Base-by-base conservation (phyloP, 1,140 invertebrate species). In the Temnothorax curvispinosus region DNA sequence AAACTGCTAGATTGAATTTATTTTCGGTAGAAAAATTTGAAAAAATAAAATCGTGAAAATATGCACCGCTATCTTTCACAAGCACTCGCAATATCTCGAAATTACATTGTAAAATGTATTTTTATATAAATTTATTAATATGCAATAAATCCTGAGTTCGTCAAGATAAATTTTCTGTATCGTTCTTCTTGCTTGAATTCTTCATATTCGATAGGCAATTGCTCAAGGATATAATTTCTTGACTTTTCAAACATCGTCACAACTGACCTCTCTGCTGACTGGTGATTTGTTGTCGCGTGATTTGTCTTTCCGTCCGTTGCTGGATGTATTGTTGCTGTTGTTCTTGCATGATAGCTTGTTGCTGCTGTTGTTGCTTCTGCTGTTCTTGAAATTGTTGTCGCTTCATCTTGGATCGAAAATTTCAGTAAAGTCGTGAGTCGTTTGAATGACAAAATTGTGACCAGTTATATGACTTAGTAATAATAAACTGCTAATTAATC, bases 181-280 rank as follows among this genome's bases (percentile, higher is more conserved):
- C 0, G 21, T 69, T 11, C 13, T 47, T 81, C 15, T 69, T 54
- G 9, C 18, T 35, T 47, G 58, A 44, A 62, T n/a, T 47, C 62
- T 67, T 71, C 6, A n/a, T 65, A 47, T 38, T 77, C 18, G 21
- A 50, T 13, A 38, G 18, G 6, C 35, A 41, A 13, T 54, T 27
- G 15, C 6, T 64, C 75, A 41, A 54, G 9, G n/a, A 18, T 35
- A 58, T 21, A 9, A 41, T 82, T 15, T n/a, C 18, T 56, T 21
- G 35, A 44, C 32, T 50, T 71, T 71, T 50, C 6, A 72, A 69
- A 86, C 54, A 56, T 77, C 41, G 18, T 44, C 82, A 11, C 27
- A 56, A 94, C 97, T 96, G 95, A 97, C 97, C 97, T 97, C 96
- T 96, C 96, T 97, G 97, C 94, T 98, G 97, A 94, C 97, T 97